Evolutionary conservation across 92 coral and sea anemone genomes (phyloP).

Genomic region (Palythoa heliodiscus): DNA sequence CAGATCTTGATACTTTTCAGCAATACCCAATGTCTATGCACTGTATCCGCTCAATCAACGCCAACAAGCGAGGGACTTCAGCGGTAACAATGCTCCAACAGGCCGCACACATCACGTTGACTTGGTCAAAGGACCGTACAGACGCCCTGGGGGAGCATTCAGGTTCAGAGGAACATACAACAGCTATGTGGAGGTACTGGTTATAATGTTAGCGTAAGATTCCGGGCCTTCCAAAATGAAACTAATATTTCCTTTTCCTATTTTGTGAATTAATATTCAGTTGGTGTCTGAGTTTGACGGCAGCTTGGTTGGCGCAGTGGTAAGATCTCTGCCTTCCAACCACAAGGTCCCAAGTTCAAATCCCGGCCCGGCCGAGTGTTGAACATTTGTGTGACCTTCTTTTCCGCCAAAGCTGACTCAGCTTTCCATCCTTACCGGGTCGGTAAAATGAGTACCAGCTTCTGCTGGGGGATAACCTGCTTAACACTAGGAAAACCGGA

Average conservation of each 20-base stretch:
- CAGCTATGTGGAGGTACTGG: slow-evolving; percentile 65
- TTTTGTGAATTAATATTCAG: too few species aligned
- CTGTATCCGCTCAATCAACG: slow-evolving; percentile 72
- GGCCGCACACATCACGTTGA: slow-evolving; percentile 34
- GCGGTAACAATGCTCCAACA: slow-evolving; percentile 64
- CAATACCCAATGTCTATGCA: slow-evolving; percentile 67
- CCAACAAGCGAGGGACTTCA: slow-evolving; percentile 69
- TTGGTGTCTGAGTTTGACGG: too few species aligned
- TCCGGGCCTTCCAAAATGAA: neutral
- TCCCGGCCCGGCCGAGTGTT: too few species aligned
- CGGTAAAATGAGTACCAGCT: too few species aligned
- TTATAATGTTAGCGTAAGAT: neutral
- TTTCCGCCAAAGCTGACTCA: too few species aligned
- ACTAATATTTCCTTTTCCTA: neutral
- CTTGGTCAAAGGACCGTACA: slow-evolving; percentile 62
- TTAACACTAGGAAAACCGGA: too few species aligned
- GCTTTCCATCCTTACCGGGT: too few species aligned
- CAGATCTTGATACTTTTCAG: slow-evolving; percentile 19
- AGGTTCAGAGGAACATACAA: slow-evolving; percentile 47
- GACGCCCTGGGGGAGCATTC: slow-evolving; percentile 68
- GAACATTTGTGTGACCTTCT: too few species aligned
- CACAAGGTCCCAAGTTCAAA: too few species aligned
- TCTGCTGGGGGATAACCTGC: too few species aligned
- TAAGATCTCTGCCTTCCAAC: too few species aligned
- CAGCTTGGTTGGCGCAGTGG: too few species aligned